These are phyloP conservation scores for Agriopis marginaria DNA, from an alignment of 2,888 invertebrate species.

Conservation along the genomic window DNA sequence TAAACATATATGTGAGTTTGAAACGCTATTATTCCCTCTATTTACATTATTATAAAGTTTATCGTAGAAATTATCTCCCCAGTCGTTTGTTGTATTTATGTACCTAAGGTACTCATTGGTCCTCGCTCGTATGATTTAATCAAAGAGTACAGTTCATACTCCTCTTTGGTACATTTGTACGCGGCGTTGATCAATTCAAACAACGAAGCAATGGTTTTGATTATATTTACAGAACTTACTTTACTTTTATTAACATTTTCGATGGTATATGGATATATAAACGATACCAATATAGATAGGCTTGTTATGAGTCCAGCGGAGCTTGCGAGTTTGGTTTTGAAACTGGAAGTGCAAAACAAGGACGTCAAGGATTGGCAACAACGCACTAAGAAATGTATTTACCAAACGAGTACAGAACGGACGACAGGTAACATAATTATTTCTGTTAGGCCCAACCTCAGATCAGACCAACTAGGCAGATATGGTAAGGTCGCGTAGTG, in stretches of 20 bases:
- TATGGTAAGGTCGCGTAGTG: too few relatives aligned
- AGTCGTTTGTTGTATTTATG: too few relatives aligned
- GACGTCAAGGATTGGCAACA: background rate
- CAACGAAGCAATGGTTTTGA: background rate
- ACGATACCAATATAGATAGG: constrained; percentile 2
- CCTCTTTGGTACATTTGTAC: background rate
- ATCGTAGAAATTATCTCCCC: too few relatives aligned
- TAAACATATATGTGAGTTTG: too few relatives aligned
- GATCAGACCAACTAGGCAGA: too few relatives aligned
- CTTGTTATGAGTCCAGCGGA: constrained; percentile 1
- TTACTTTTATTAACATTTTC: background rate
- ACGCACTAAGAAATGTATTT: constrained; percentile 23
- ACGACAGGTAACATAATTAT: constrained; percentile 11
- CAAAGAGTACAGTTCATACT: too few relatives aligned
- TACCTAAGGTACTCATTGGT: too few relatives aligned
- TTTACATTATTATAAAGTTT: too few relatives aligned
- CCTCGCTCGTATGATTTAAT: too few relatives aligned
- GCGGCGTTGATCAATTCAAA: background rate
- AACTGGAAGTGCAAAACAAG: constrained; percentile 41
- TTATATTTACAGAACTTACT: background rate
- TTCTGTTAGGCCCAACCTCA: too few relatives aligned
- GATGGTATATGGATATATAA: background rate
- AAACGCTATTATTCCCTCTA: too few relatives aligned
- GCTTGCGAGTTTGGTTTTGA: constrained; percentile 10
- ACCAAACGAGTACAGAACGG: constrained; percentile 2